Evolutionary conservation across 2,797 vertebrate genomes (phyloP).

Genomic region (Meriones psammophilus): DNA sequence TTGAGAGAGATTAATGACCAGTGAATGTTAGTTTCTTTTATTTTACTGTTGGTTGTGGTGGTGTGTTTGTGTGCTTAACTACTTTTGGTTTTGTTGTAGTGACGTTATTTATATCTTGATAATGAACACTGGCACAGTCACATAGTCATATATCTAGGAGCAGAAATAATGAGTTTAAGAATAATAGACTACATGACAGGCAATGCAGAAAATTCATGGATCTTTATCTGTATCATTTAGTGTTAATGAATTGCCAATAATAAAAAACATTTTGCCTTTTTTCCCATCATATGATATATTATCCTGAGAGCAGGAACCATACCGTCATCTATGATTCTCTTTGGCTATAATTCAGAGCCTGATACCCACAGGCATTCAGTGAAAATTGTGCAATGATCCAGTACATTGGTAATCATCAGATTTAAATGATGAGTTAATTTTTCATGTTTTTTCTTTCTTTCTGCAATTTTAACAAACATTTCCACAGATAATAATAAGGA

Average conservation of each 20-base stretch:
- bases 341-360: not conserved
- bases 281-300: not conserved
- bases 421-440: not conserved
- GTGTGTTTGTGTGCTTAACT: too few species aligned
- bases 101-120: constrained; percentile 69
- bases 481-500: constrained; percentile 3
- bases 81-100: too few species aligned
- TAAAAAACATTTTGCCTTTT: not conserved
- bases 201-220: not conserved
- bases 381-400: constrained; percentile 12
- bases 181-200: constrained; percentile 17
- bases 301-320: not conserved
- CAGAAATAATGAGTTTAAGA: constrained; percentile 52
- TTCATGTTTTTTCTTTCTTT: constrained; percentile 35
- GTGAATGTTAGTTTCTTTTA: too few species aligned
- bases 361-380: not conserved
- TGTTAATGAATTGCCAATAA: constrained; percentile 26
- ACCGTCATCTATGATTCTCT: not conserved
- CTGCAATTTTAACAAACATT: not conserved
- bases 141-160: constrained; percentile 44
- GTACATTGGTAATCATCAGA: not conserved
- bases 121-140: constrained; percentile 45
- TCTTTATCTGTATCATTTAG: not conserved
- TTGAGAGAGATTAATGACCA: too few species aligned
- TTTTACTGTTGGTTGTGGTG: too few species aligned